Base-by-base conservation (phyloP, 53 echinoderm and acorn worm genomes). In the Apostichopus leukothele region DNA sequence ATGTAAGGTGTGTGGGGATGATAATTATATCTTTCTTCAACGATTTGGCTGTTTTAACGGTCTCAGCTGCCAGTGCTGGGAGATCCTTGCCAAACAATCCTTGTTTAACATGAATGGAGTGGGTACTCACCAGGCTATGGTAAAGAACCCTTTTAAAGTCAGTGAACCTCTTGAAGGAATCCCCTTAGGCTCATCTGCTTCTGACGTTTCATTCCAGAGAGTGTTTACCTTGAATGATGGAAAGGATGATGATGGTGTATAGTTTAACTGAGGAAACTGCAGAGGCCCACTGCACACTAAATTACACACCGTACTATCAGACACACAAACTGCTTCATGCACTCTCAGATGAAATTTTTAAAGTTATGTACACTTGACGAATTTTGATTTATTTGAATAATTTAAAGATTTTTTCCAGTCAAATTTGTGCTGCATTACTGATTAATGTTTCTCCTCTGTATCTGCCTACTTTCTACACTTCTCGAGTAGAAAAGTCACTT, bases 91-190 rank as follows among this genome's bases (percentile, higher is more conserved):
- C 39, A 63, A 63, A 13, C 63, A 63, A 63, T 63, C 63, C 63
- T 63, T 63, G 11, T 13, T 13, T 13, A 11, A 13, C 16, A 16
- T 11, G 63, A 16, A 63, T 63, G 63, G 63, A 63, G 63, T 63
- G 63, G 63, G 63, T 16, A 63, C 63, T 63, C 63, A 63, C 16
- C 63, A 63, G 63, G 63, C 9, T 63, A 63, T 16, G 63, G 8
- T 63, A 63, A 16, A 63, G 11, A 63, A 63, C 63, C 63, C 63
- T 63, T 16, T 63, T 11, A 63, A 63, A 63, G 63, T 63, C 63
- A 63, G 63, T 63, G 63, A 63, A 63, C 63, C 63, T 63, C 63
- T 63, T 63, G 63, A 63, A 63, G 63, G 63, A 63, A 63, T 63
- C 63, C 63, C 63, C 63, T 63, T 63, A 63, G 63, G 63, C 63